Percentiles rank a stretch among this genome's conserved stretches.
Evolutionary conservation across 2,113 vertebrate species (phyloP).

Genomic region (Chroicocephalus ridibundus): DNA sequence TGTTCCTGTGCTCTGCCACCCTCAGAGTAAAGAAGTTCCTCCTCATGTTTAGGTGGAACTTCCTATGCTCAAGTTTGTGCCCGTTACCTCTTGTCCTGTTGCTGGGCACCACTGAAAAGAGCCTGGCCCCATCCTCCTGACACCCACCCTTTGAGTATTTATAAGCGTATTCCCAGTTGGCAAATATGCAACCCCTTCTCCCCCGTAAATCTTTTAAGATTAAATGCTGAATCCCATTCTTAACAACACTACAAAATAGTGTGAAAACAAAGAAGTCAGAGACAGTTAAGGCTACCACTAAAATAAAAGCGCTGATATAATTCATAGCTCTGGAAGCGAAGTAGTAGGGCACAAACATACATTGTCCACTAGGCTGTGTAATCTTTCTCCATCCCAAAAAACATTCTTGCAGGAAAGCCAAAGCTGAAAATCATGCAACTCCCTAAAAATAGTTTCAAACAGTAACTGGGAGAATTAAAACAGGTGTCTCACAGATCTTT

Average conservation of each 20-base stretch:
- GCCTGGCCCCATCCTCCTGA: too few relatives aligned
- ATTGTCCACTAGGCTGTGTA: background rate
- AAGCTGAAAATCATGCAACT: constrained; percentile 20
- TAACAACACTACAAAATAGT: background rate
- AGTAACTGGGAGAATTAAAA: constrained; percentile 17
- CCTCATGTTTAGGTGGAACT: too few relatives aligned
- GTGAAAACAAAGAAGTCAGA: background rate
- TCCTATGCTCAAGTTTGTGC: too few relatives aligned
- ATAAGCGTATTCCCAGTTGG: background rate
- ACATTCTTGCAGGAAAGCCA: background rate
- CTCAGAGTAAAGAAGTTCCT: too few relatives aligned
- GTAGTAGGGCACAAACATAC: background rate
- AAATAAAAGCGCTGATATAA: background rate
- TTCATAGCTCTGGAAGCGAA: background rate
- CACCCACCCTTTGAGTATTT: too few relatives aligned
- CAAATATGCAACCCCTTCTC: background rate
- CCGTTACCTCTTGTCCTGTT: too few relatives aligned
- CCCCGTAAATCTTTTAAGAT: background rate
- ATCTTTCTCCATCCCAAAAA: background rate
- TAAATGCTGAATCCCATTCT: background rate
- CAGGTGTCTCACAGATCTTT: constrained; percentile 40
- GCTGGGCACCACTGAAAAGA: too few relatives aligned
- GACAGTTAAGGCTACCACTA: background rate
- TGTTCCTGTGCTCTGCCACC: too few relatives aligned
- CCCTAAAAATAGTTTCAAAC: background rate